These are phyloP conservation scores for Agapornis roseicollis DNA, from an alignment of 2,113 vertebrate species.

Conservation along the genomic window DNA sequence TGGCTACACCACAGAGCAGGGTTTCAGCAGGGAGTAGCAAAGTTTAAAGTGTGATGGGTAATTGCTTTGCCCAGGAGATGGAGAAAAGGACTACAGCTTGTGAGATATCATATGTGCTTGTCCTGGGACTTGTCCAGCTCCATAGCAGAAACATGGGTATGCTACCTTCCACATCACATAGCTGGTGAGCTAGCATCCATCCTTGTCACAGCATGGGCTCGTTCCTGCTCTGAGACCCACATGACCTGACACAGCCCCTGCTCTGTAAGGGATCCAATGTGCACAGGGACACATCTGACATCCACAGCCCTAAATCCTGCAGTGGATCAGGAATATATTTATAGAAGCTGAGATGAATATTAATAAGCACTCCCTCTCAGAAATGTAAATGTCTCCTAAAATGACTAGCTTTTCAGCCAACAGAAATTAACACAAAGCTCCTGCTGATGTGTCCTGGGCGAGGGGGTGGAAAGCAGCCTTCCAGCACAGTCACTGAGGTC, in stretches of 20 bases:
- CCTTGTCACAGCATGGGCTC: not conserved
- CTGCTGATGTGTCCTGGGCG: not conserved
- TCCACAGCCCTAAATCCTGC: slow-evolving; percentile 14
- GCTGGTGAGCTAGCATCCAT: not conserved
- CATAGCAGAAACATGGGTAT: not conserved
- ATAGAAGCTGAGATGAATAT: not conserved
- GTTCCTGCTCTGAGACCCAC: not conserved
- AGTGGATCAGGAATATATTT: slow-evolving; percentile 19
- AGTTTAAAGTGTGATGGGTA: not conserved
- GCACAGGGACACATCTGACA: not conserved
- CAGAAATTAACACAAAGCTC: slow-evolving; percentile 2
- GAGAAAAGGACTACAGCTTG: not conserved
- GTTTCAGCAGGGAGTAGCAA: not conserved
- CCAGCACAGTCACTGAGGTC: not conserved
- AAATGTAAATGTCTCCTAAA: slow-evolving; percentile 7
- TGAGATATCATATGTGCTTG: not conserved
- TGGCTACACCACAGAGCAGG: not conserved
- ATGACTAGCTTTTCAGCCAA: not conserved
- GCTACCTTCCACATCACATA: not conserved
- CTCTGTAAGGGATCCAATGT: not conserved
- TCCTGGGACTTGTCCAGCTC: not conserved
- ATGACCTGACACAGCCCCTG: not conserved
- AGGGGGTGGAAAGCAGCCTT: not conserved
- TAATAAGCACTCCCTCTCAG: slow-evolving; percentile 15
- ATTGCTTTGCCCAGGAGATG: not conserved